phyloP scores from a whole-genome alignment of 2,888 invertebrate species.

The Schizaphis graminum region DNA sequence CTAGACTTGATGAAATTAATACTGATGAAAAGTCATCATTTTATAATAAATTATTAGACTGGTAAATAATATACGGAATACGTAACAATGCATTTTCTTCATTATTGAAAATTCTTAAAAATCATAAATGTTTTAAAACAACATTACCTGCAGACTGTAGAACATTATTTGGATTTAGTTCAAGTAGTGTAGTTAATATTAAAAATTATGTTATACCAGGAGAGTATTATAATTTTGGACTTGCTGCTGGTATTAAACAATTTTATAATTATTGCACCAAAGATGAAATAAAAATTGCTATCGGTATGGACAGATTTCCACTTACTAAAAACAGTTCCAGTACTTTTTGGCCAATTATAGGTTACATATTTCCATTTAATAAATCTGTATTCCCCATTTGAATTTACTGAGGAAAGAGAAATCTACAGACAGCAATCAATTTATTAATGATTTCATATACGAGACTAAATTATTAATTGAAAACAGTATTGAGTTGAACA shows the following conservation, averaged over 20 bases:
- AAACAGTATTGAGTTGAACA: too few relatives aligned
- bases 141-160: background rate
- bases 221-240: background rate
- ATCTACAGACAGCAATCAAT: background rate
- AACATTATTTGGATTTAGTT: background rate
- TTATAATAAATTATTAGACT: background rate
- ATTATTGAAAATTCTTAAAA: background rate
- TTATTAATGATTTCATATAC: background rate
- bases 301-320: background rate
- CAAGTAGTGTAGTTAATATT: background rate
- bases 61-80: background rate
- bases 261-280: background rate
- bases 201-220: background rate
- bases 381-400: background rate
- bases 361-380: background rate
- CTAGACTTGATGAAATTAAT: background rate
- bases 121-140: background rate
- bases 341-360: background rate
- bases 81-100: background rate
- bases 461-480: background rate
- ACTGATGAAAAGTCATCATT: background rate
- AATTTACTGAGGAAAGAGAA: background rate
- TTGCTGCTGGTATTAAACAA: background rate
- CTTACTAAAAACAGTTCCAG: background rate
- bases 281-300: background rate